A percentile compares a stretch with the other conserved stretches of the same genome.
These are phyloP conservation scores for Quadroppia sp. DNA, from an alignment of 2,888 invertebrate species.

Conservation along the genomic window DNA sequence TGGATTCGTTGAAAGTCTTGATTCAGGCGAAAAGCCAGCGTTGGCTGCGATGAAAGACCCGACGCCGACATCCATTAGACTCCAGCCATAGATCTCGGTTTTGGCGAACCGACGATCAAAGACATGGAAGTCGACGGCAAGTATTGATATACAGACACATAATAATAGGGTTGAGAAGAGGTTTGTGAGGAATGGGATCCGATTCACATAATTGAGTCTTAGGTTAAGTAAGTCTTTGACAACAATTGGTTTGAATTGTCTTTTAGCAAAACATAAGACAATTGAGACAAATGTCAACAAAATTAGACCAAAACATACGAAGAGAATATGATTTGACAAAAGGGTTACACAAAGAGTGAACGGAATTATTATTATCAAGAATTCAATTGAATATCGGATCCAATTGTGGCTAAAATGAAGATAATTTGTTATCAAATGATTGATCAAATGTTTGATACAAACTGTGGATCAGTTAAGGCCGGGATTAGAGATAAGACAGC, in stretches of 20 bases:
- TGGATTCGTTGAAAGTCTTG: constrained; percentile 69
- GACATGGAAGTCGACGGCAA: constrained; percentile 86
- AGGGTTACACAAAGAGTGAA: constrained; percentile 37
- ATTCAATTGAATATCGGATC: constrained; percentile 31
- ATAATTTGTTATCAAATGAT: not conserved
- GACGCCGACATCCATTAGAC: constrained; percentile 93
- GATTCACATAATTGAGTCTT: not conserved
- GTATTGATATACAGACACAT: constrained; percentile 64
- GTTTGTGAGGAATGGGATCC: constrained; percentile 36
- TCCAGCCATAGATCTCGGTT: constrained; percentile 76
- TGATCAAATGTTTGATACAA: constrained; percentile 15
- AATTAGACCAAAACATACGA: constrained; percentile 14
- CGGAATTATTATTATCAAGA: constrained; percentile 33
- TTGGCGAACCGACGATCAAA: constrained; percentile 84
- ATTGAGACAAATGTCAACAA: constrained; percentile 26
- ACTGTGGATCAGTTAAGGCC: constrained; percentile 28
- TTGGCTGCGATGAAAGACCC: constrained; percentile 78
- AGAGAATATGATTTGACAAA: not conserved
- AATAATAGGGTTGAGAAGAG: constrained; percentile 54
- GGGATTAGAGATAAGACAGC: constrained; percentile 32
- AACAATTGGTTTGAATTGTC: constrained; percentile 16
- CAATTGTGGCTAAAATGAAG: not conserved
- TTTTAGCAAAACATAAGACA: constrained; percentile 16
- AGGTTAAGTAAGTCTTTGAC: constrained; percentile 2
- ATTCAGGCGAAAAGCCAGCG: constrained; percentile 62